These are phyloP conservation scores for Aleiodes alternator DNA, from an alignment of 2,888 invertebrate species.

Conservation along the genomic window DNA sequence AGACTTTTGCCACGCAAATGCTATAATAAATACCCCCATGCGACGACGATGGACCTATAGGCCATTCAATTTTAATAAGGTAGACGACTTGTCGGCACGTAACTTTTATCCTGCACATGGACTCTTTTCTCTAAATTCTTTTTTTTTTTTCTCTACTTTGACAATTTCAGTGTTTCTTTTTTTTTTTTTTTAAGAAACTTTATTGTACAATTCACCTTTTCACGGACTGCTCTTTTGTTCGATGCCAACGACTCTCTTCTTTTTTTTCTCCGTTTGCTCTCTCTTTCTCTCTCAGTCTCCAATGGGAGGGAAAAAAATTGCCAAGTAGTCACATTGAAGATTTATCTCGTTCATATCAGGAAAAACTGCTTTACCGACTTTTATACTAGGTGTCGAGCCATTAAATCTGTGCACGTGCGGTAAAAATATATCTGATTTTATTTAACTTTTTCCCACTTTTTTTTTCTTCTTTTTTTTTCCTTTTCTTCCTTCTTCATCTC, in stretches of 20 bases:
- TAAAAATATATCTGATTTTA: constrained; percentile 64
- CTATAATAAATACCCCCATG: constrained; percentile 53
- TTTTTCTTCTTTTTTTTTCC: constrained; percentile 28
- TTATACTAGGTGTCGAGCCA: constrained; percentile 47
- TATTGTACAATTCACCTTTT: constrained; percentile 14
- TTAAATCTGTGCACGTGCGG: constrained; percentile 53
- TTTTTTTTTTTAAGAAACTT: neutral
- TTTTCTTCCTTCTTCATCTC: constrained; percentile 8
- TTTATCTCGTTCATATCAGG: constrained; percentile 72
- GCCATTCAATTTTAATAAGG: constrained; percentile 57
- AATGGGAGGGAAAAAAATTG: constrained; percentile 48
- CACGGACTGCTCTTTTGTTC: constrained; percentile 37
- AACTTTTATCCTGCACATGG: constrained; percentile 29
- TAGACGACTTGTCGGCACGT: constrained; percentile 44
- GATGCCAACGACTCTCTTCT: constrained; percentile 26
- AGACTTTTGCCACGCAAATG: constrained; percentile 53
- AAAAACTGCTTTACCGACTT: constrained; percentile 62
- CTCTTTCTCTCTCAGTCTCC: neutral
- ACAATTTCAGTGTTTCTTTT: constrained; percentile 2
- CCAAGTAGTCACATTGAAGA: constrained; percentile 69
- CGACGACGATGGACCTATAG: constrained; percentile 43
- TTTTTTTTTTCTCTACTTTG: too few species aligned
- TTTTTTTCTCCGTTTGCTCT: neutral
- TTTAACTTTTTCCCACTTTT: constrained; percentile 47
- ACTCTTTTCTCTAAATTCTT: constrained; percentile 21